phyloP scores from a whole-genome alignment of 2,113 vertebrate genomes.

The Gnathonemus echidnorhynchus region DNA sequence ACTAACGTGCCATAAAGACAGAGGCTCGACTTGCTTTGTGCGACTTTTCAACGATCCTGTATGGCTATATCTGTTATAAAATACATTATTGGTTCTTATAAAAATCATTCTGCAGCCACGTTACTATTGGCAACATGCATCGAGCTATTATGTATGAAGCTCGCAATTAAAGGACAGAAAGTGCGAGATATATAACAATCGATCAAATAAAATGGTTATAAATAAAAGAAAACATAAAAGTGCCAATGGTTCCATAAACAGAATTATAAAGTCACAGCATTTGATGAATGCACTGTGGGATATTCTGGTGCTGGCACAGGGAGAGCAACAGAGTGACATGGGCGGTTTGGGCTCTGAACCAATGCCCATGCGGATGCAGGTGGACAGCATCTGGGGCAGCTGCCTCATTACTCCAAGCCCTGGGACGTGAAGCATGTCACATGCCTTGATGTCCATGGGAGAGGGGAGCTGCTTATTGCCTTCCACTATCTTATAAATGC shows the following conservation, averaged over 20 bases:
- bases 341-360: not conserved
- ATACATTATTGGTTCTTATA: not conserved
- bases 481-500: not conserved
- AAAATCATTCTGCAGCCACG: not conserved
- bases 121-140: not conserved
- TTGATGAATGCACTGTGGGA: not conserved
- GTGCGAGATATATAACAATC: not conserved
- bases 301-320: not conserved
- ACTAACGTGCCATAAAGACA: not conserved
- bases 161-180: not conserved
- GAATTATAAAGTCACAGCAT: not conserved
- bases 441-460: not conserved
- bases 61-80: not conserved
- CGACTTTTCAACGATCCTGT: not conserved
- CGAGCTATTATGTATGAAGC: not conserved
- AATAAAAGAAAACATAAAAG: not conserved
- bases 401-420: not conserved
- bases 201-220: not conserved
- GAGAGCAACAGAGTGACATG: not conserved
- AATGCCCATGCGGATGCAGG: not conserved
- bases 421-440: not conserved
- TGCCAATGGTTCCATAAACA: not conserved
- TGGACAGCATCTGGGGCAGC: not conserved
- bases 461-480: not conserved
- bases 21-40: not conserved